A percentile compares a stretch with the other conserved stretches of the same genome.
Evolutionary conservation across 2,113 vertebrate species (phyloP).

Genomic region (Scatophagus argus): DNA sequence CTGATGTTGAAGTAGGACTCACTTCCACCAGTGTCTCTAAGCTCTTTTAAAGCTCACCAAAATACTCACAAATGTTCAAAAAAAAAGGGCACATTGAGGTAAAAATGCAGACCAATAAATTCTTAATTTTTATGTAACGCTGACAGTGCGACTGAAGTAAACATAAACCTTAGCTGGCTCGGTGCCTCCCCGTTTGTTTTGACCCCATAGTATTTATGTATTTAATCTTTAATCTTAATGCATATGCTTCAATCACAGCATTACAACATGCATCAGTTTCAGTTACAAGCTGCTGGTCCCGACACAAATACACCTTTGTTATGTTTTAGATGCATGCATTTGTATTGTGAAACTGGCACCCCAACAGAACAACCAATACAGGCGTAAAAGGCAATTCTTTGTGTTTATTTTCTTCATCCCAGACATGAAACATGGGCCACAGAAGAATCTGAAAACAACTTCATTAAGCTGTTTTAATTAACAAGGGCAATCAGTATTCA

Average conservation of each 20-base stretch:
- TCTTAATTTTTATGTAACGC: neutral
- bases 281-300: neutral
- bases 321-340: neutral
- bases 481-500: conserved; percentile 31
- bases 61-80: neutral
- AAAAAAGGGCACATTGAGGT: neutral
- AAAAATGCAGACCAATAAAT: neutral
- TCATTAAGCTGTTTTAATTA: conserved; percentile 50
- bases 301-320: neutral
- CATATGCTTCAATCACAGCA: neutral
- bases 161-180: neutral
- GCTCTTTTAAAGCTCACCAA: neutral
- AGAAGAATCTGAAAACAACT: conserved; percentile 38
- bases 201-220: neutral
- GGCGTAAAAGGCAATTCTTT: too few relatives aligned
- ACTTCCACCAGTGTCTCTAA: neutral
- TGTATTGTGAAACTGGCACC: neutral
- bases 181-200: neutral
- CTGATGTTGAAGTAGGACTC: neutral
- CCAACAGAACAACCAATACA: neutral
- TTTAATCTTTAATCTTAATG: neutral
- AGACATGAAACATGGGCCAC: neutral
- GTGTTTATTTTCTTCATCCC: neutral
- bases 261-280: too few relatives aligned
- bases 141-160: neutral